Conservation (phyloP, 30 jellyfish, hydroid and myxozoan species). For the Phacellophora camtschatica region DNA sequence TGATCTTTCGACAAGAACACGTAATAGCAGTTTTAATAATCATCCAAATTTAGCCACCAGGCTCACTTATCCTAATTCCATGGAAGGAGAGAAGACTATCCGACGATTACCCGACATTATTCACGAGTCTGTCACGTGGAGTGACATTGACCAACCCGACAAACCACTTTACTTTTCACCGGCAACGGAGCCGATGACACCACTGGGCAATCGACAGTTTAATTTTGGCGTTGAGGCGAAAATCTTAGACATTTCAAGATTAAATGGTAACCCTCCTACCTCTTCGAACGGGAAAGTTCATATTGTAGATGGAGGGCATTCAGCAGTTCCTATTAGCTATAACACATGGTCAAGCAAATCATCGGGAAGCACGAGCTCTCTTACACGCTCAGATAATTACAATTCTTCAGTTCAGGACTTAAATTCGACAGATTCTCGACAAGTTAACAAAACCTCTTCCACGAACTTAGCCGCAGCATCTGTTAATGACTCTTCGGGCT, state of each 20-base stretch:
- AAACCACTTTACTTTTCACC: constrained; percentile 66
- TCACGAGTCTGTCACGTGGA: constrained; percentile 49
- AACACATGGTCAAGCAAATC: constrained; percentile 57
- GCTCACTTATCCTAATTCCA: not conserved
- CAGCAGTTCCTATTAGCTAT: constrained; percentile 37
- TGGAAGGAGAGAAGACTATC: constrained; percentile 56
- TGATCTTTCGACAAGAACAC: not conserved
- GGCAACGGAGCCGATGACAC: constrained; percentile 74
- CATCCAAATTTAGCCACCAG: constrained; percentile 3
- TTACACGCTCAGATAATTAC: constrained; percentile 19
- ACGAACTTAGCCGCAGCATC: not conserved
- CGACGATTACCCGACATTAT: constrained; percentile 70
- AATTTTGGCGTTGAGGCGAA: constrained; percentile 22
- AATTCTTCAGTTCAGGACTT: constrained; percentile 6
- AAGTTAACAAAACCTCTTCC: not conserved
- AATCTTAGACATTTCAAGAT: not conserved
- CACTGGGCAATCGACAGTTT: constrained; percentile 54
- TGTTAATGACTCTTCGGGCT: not conserved
- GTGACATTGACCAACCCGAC: constrained; percentile 36
- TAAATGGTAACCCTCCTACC: not conserved
- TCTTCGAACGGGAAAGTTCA: not conserved
- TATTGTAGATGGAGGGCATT: not conserved
- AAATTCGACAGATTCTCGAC: not conserved
- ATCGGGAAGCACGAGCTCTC: constrained; percentile 31
- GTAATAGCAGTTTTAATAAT: not conserved